Base-by-base conservation (phyloP, 2,797 vertebrate species). In the Margarornis squamiger region DNA sequence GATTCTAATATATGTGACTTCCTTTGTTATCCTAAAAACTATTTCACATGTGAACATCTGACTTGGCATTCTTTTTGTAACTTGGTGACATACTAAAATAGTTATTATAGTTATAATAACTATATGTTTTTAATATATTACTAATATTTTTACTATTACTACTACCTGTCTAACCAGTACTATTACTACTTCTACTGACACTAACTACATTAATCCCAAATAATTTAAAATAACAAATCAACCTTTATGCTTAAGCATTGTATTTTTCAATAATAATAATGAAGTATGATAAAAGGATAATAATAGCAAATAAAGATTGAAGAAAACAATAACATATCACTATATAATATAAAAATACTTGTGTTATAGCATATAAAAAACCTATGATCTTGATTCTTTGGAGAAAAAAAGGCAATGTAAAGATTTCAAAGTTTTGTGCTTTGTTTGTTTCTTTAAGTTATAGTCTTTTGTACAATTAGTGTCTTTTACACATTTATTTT, bases 321-420 rank as follows among this genome's bases (percentile, higher is more conserved):
- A 59, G 14, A 75, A 67, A 81, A 81, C 34, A 72, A 36, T 46
- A 36, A 11, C 0, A 65, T 55, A 52, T 6, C 2, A 32, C 24
- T 38, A 20, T 41, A 16, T 38, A 39, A 62, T n/a, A 73, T 23
- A 6, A 79, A 90, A 82, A 57, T 16, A 59, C 6, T 34, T 62
- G 21, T 36, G 11, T 76, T 24, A 48, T 1, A 1, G 3, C 3
- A 83, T 11, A 39, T 46, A 19, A 55, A 83, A 48, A 66, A 9
- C 1, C 34, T 30, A 27, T 7, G 0, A 17, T 68, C 19, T 58
- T 45, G 10, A 48, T 36, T 48, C 2, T 57, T 59, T 11, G 3
- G 17, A 6, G 6, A 39, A 39, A 12, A 74, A 67, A 75, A 43
- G 2, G 3, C 39, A 17, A 41, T 3, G 0, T 27, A 58, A 9